These are phyloP conservation scores for Gasterosteus aculeatus DNA, from an alignment of 2,113 vertebrate species.

Conservation along the genomic window DNA sequence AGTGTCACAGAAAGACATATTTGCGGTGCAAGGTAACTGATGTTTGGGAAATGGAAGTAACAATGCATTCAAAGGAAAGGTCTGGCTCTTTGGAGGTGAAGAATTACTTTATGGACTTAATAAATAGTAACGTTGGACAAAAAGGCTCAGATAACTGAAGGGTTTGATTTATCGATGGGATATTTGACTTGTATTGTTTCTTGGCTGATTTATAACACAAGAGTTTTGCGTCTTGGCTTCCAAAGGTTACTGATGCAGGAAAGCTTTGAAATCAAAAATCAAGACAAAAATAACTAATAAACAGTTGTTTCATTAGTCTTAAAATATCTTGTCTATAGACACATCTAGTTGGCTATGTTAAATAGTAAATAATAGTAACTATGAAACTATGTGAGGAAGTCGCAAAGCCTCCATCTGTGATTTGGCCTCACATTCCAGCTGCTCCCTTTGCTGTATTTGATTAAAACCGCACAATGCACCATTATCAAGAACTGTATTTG, in stretches of 20 bases:
- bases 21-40: conserved; percentile 46
- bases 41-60: conserved; percentile 41
- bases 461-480: conserved; percentile 52
- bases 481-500: conserved; percentile 67
- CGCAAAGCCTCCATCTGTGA: conserved; percentile 54
- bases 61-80: conserved; percentile 12
- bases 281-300: conserved; percentile 1
- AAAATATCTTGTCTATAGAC: not conserved
- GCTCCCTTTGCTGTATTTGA: conserved; percentile 59
- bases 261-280: not conserved
- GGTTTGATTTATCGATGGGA: not conserved
- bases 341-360: not conserved
- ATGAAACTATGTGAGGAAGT: conserved; percentile 49
- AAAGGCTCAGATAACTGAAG: not conserved
- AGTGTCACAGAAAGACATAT: conserved; percentile 40
- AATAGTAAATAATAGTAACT: conserved; percentile 26
- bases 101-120: conserved; percentile 28
- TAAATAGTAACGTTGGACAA: conserved; percentile 10
- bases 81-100: conserved; percentile 23
- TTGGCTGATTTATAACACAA: not conserved
- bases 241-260: not conserved
- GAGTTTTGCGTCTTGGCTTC: not conserved
- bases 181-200: not conserved
- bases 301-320: not conserved
- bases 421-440: conserved; percentile 53